Percentiles rank a stretch among this genome's conserved stretches.
Evolutionary conservation across 2,113 vertebrate genomes (phyloP).

Genomic region (Saccopteryx leptura): DNA sequence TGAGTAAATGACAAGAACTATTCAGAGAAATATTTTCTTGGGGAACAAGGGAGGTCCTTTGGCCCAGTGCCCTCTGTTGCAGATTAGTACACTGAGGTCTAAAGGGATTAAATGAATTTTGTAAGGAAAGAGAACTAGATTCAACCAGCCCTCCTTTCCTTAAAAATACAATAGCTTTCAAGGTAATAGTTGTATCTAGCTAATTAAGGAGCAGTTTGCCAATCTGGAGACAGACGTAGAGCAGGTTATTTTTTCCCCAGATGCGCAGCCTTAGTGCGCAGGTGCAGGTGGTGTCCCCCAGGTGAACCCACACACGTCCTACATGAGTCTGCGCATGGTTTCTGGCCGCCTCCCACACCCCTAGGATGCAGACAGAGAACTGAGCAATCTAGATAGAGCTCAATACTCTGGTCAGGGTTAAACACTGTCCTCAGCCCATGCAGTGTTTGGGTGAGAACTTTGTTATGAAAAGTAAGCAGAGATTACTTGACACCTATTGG

Average conservation of each 20-base stretch:
- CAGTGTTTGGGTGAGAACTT: background rate
- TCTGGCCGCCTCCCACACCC: too few species aligned
- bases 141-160: background rate
- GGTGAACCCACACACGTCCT: background rate
- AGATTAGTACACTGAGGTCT: background rate
- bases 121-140: background rate
- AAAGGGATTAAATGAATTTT: background rate
- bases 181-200: background rate
- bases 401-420: background rate
- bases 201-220: background rate
- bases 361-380: background rate
- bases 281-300: background rate
- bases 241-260: background rate
- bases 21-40: background rate
- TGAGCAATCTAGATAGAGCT: background rate
- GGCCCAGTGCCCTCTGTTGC: background rate
- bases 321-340: background rate
- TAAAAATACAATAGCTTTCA: constrained; percentile 53
- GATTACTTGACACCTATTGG: background rate
- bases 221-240: background rate
- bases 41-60: background rate
- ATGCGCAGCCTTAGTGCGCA: background rate
- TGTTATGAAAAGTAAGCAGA: background rate
- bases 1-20: constrained; percentile 1
- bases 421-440: background rate